Evolutionary conservation across 2,797 vertebrate genomes (phyloP), one percentile per base, ranked within the genome.

Genomic region (Lacerta agilis): DNA sequence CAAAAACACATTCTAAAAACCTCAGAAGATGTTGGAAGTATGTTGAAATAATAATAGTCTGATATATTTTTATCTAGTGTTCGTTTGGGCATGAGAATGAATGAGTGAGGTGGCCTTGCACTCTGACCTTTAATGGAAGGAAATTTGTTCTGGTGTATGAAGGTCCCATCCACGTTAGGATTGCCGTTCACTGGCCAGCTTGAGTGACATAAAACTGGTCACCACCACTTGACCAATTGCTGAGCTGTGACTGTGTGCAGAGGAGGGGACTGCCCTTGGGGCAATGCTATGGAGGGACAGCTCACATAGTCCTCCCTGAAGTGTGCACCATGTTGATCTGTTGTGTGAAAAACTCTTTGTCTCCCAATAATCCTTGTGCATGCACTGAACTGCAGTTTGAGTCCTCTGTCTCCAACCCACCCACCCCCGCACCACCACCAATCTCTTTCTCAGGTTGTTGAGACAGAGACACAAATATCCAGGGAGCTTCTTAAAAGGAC

Each of bases 121-220:
- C 9, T 27, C 43, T 11, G 8, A 8, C 69, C 17, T 73, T n/a
- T 18, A 9, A 29, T 8, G 36, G 36, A 41, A 66, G 36, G 29
- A 29, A 20, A 20, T 61, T 61, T 61, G n/a, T n/a, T n/a, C n/a
- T n/a, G n/a, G n/a, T n/a, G n/a, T n/a, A n/a, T n/a, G n/a, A n/a
- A n/a, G n/a, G n/a, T 33, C 33, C 33, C 33, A 33, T 33, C 33
- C 33, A 33, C 0, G 23, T 8, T 8, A 18, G 20, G 43, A 7
- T 9, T 2, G 4, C 9, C 4, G 4, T 8, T 15, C 7, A 3
- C 36, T 1, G 61, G 5, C 23, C 3, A 17, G 8, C 8, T 1
- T 23, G n/a, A 36, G 1, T 5, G 20, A 20, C 11, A 55, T 25
- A 23, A 23, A 15, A 11, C 11, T 1, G 9, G 69, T n/a, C 29